Percentiles rank a stretch among this genome's conserved stretches.
phyloP scores from a whole-genome alignment of 2,113 vertebrate species.

The Paedocypris sp. region DNA sequence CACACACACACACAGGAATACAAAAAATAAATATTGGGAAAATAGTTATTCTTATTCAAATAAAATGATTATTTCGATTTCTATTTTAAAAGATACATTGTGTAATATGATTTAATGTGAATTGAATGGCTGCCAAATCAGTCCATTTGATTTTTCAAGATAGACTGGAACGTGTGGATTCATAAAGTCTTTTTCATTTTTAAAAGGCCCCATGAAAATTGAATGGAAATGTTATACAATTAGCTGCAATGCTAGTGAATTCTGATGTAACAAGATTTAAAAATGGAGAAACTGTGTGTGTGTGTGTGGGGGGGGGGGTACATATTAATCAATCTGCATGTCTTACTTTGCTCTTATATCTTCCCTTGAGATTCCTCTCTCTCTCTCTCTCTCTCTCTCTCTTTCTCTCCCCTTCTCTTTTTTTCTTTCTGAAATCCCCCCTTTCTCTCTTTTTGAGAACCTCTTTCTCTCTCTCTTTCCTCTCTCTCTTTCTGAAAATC shows the following conservation, averaged over 20 bases:
- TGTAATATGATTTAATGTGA: too few species aligned
- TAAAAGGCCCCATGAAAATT: constrained; percentile 27
- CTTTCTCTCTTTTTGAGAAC: too few species aligned
- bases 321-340: not conserved
- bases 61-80: too few species aligned
- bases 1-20: too few species aligned
- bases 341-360: not conserved
- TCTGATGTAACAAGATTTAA: constrained; percentile 17
- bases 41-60: too few species aligned
- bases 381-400: not conserved
- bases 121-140: not conserved
- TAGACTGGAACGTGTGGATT: constrained; percentile 4
- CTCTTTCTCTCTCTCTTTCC: too few species aligned
- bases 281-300: not conserved
- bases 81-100: too few species aligned
- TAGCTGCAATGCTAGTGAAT: not conserved
- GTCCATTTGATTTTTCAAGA: constrained; percentile 7
- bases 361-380: not conserved
- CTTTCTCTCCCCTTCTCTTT: not conserved
- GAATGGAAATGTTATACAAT: constrained; percentile 23
- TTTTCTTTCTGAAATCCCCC: not conserved
- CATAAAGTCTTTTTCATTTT: constrained; percentile 12
- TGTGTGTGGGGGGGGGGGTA: not conserved
- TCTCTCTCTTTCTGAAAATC: too few species aligned
- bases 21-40: too few species aligned